Percentiles rank a stretch among this genome's conserved stretches.
phyloP scores from a whole-genome alignment of 2,113 vertebrate genomes.

The Mesoclemmys tuberculata region DNA sequence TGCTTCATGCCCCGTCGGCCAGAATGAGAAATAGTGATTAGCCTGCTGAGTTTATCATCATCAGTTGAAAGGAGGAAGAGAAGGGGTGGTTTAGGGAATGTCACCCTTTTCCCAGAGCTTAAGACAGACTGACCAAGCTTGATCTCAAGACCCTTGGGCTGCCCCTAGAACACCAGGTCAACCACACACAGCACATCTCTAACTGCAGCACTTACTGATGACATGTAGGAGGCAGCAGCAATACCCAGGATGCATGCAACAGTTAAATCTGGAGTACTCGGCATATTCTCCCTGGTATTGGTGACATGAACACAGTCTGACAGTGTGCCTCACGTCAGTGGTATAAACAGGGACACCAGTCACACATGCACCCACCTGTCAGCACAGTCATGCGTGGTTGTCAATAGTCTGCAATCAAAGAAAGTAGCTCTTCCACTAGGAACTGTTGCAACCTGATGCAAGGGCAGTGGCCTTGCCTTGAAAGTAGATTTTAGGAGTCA shows the following conservation, averaged over 20 bases:
- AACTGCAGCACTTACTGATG: rapidly evolving
- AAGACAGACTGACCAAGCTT: background rate
- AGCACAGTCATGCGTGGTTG: no score
- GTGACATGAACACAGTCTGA: no score
- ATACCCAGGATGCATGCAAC: rapidly evolving
- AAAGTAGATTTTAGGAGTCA: background rate
- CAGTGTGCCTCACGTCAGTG: no score
- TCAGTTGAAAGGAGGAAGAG: background rate
- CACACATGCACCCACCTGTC: no score
- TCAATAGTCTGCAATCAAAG: background rate
- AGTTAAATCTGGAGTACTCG: rapidly evolving
- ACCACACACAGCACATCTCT: background rate
- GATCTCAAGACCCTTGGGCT: background rate
- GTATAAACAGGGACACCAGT: no score
- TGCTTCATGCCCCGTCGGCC: background rate
- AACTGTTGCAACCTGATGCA: background rate
- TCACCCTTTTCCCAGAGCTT: background rate
- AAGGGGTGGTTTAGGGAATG: background rate
- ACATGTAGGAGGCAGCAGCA: background rate
- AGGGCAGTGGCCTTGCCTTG: background rate
- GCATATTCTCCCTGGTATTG: rapidly evolving
- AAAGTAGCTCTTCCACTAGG: background rate
- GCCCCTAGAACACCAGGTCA: rapidly evolving
- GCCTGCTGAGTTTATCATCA: no score
- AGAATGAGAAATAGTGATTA: background rate